These are phyloP conservation scores for Zapus hudsonius DNA, from an alignment of 2,113 vertebrate species.

Conservation along the genomic window DNA sequence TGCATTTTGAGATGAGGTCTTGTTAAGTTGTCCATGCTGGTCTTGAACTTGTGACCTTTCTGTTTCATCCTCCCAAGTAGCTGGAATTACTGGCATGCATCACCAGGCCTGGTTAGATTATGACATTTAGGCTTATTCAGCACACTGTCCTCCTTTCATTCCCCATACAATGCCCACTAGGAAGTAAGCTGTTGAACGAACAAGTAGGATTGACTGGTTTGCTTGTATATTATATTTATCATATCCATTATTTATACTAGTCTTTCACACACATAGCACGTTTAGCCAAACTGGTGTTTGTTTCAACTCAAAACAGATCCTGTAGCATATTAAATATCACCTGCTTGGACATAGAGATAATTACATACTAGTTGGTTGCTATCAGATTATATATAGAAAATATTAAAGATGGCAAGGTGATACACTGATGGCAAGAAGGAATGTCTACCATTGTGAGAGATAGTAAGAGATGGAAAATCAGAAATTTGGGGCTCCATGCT, in stretches of 20 bases:
- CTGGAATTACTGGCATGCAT: background rate
- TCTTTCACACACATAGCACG: background rate
- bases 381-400: constrained; percentile 6
- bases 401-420: background rate
- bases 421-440: background rate
- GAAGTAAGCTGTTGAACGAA: background rate
- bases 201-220: background rate
- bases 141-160: background rate
- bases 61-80: too few relatives aligned
- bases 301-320: constrained; percentile 29
- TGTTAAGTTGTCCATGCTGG: background rate
- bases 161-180: background rate
- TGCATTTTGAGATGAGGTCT: background rate
- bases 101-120: background rate
- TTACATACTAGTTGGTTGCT: background rate
- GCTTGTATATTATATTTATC: constrained; percentile 6
- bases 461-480: background rate
- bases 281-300: background rate
- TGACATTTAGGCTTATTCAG: background rate
- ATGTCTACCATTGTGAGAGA: background rate
- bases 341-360: background rate
- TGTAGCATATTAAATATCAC: background rate
- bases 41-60: background rate
- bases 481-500: background rate
- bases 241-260: background rate